These are phyloP conservation scores for Drosophila yakuba DNA, from an alignment of 1,140 invertebrate genomes.

Conservation along the genomic window DNA sequence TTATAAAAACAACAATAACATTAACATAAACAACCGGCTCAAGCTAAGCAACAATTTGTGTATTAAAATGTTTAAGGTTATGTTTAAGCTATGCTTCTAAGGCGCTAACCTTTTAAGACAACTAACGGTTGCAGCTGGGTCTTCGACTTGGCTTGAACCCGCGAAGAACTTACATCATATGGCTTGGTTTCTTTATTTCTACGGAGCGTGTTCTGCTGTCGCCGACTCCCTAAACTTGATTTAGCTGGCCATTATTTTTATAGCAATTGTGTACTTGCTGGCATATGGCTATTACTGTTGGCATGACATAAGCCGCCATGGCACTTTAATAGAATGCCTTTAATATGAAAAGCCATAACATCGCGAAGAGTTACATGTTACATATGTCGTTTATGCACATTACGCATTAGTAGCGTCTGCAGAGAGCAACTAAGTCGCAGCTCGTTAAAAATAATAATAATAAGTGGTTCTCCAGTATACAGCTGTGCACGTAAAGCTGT, in stretches of 20 bases:
- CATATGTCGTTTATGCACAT: conserved; percentile 64
- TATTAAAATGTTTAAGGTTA: not conserved
- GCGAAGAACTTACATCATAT: conserved; percentile 37
- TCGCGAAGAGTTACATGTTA: conserved; percentile 44
- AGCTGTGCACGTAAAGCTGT: conserved; percentile 55
- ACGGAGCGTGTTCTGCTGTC: conserved; percentile 41
- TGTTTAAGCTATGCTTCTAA: conserved; percentile 4
- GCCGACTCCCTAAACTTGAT: conserved; percentile 54
- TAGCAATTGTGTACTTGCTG: conserved; percentile 47
- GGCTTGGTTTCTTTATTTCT: not conserved
- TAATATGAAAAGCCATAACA: conserved; percentile 72
- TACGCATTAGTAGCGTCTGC: conserved; percentile 45
- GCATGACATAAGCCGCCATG: conserved; percentile 65
- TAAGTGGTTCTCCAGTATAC: conserved; percentile 27
- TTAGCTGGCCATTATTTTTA: conserved; percentile 52
- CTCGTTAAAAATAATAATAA: conserved; percentile 73
- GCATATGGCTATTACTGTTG: conserved; percentile 54
- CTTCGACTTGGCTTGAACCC: conserved; percentile 40
- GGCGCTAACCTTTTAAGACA: conserved; percentile 26
- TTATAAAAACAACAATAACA: too few species aligned
- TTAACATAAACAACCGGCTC: too few species aligned
- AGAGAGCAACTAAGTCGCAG: conserved; percentile 42
- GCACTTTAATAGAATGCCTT: conserved; percentile 67
- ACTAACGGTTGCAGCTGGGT: conserved; percentile 37
- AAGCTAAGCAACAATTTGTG: not conserved